phyloP scores from a whole-genome alignment of 2,797 vertebrate genomes.

The Leucoraja ocellata region DNA sequence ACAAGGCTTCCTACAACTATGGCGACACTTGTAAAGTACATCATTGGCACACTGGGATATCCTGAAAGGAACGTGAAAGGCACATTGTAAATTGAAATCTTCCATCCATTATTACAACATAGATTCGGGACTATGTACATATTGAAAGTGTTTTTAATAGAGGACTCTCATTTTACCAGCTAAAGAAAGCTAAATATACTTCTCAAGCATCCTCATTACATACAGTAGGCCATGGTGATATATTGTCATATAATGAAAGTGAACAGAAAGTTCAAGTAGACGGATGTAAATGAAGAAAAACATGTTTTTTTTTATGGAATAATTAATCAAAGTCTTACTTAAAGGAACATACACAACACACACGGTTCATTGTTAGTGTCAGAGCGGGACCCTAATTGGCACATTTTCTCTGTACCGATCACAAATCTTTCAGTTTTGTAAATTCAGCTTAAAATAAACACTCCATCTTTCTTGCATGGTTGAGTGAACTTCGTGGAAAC shows the following conservation, averaged over 20 bases:
- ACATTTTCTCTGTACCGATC: background rate
- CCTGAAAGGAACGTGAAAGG: too few relatives aligned
- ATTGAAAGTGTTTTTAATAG: background rate
- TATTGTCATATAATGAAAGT: background rate
- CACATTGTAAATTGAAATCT: too few relatives aligned
- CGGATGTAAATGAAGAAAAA: background rate
- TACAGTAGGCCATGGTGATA: too few relatives aligned
- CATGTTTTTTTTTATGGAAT: background rate
- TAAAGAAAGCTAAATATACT: background rate
- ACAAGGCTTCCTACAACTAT: too few relatives aligned
- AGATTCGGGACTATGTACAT: background rate
- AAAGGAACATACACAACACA: background rate
- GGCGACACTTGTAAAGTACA: too few relatives aligned
- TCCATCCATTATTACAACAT: background rate
- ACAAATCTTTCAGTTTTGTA: background rate
- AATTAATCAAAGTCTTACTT: background rate
- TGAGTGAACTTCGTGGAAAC: background rate
- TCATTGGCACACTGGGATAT: too few relatives aligned
- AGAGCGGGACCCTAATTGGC: background rate
- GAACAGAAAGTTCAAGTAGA: background rate
- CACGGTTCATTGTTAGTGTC: background rate
- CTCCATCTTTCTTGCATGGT: background rate
- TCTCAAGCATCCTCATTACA: background rate
- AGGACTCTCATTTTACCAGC: background rate
- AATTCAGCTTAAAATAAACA: constrained; percentile 30